Conservation (phyloP, 2,888 invertebrate genomes). For the Phyto melanocephala region DNA sequence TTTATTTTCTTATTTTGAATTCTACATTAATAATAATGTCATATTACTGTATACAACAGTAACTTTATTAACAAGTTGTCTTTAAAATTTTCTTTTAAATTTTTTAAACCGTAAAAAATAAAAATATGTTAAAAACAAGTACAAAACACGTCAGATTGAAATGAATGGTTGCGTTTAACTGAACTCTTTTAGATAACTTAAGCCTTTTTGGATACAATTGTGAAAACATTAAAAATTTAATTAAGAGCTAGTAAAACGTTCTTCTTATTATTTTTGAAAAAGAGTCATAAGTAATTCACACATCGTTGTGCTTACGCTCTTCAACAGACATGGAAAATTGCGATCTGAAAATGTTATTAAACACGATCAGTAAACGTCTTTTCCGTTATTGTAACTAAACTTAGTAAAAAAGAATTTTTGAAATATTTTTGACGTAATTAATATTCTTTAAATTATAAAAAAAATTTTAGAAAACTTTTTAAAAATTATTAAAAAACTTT, state of each 20-base stretch:
- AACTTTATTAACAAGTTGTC: neutral
- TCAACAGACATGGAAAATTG: too few species aligned
- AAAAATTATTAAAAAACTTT: too few species aligned
- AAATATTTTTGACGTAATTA: too few species aligned
- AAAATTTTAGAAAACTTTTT: too few species aligned
- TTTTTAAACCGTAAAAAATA: neutral
- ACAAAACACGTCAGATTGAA: constrained; percentile 70
- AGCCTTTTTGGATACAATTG: constrained; percentile 1
- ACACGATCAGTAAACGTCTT: too few species aligned
- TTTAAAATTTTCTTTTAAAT: neutral
- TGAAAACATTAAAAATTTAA: neutral
- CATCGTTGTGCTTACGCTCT: too few species aligned
- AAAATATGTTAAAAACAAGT: constrained; percentile 39
- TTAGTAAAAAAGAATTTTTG: too few species aligned
- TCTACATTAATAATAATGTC: neutral
- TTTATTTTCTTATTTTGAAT: neutral
- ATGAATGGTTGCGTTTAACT: constrained; percentile 72
- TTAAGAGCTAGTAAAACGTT: constrained; percentile 36
- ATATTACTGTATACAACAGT: too few species aligned
- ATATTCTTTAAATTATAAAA: too few species aligned
- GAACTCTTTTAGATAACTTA: constrained; percentile 44
- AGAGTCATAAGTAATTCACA: neutral
- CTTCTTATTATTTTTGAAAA: neutral
- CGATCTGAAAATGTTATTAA: too few species aligned
- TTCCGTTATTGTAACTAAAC: too few species aligned